Evolutionary conservation across 2,888 invertebrate genomes (phyloP), one percentile per base, ranked within the genome.

Genomic region (Nasonia oneida): DNA sequence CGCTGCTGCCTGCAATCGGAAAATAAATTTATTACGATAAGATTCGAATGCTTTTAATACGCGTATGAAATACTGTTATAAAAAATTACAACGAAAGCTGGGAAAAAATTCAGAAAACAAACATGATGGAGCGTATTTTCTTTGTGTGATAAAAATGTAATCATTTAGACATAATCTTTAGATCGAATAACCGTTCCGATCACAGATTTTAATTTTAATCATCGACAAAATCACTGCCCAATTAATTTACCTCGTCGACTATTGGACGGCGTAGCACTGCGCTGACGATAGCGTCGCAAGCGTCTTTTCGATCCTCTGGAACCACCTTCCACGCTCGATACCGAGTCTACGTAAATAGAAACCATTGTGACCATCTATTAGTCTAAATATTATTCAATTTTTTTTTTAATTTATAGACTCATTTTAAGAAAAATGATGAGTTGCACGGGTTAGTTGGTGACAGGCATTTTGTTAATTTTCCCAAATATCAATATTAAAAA

Each of bases 321-420:
- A 89, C 94, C 95, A 93, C 93, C 94, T 94, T 95, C 95, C 94
- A 95, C 94, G 91, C 95, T 95, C 92, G 95, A 95, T 91, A 95
- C 94, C 90, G 95, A 95, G 88, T 95, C 95, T 95, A 94, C 92
- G 92, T 91, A 91, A 87, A 92, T 90, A 92, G 90, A 91, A 92
- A 93, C 92, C 89, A 91, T 92, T 92, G 93, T 93, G 93, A 93
- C 93, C 93, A 93, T 93, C 93, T 90, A 86, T 88, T 89, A 87
- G 67, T 80, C 61, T 77, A 64, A 53, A 64, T 73, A 53, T 70
- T 47, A 37, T 37, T 37, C 37, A 37, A 4, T 37, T 37, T 71
- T 74, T 75, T 39, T 85, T 84, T 84, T 67, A 61, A 18, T 85
- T 74, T 64, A 47, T 18, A 42, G 47, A 29, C 61, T 77, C 67